Conservation (phyloP, 2,113 vertebrate species). For the Fukomys damarensis region DNA sequence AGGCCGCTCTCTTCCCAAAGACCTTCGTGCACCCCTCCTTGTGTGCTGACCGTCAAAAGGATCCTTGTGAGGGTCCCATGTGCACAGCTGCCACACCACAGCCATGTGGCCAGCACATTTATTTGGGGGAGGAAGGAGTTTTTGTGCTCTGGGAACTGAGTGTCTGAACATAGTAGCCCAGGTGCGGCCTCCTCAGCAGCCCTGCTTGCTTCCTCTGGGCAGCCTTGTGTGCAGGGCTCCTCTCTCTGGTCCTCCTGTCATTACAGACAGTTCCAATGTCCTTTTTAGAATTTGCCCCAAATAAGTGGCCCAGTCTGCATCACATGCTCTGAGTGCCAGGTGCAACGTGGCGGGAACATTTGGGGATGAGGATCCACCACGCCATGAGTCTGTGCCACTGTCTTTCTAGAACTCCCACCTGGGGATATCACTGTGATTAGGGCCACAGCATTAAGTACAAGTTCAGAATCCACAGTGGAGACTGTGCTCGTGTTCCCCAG, state of each 20-base stretch:
- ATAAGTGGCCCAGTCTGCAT: neutral
- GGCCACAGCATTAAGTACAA: neutral
- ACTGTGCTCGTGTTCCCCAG: rapidly evolving
- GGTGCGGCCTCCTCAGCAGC: neutral
- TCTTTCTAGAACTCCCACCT: neutral
- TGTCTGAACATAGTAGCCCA: rapidly evolving
- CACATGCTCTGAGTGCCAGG: neutral
- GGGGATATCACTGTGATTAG: neutral
- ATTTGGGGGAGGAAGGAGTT: neutral
- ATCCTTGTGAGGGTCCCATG: rapidly evolving
- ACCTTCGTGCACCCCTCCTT: rapidly evolving
- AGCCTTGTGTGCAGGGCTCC: rapidly evolving
- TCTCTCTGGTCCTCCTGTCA: neutral
- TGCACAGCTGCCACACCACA: rapidly evolving
- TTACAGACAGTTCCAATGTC: neutral
- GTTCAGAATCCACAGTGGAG: neutral
- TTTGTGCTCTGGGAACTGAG: rapidly evolving
- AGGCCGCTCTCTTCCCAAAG: neutral
- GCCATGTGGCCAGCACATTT: rapidly evolving
- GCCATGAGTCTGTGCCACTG: rapidly evolving
- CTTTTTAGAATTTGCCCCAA: neutral
- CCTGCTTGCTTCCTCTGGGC: neutral
- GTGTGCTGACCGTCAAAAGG: rapidly evolving
- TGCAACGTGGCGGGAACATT: rapidly evolving
- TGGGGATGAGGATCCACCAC: rapidly evolving